Base-by-base conservation (phyloP, 2,888 invertebrate genomes). In the Ennomos quercinarius region DNA sequence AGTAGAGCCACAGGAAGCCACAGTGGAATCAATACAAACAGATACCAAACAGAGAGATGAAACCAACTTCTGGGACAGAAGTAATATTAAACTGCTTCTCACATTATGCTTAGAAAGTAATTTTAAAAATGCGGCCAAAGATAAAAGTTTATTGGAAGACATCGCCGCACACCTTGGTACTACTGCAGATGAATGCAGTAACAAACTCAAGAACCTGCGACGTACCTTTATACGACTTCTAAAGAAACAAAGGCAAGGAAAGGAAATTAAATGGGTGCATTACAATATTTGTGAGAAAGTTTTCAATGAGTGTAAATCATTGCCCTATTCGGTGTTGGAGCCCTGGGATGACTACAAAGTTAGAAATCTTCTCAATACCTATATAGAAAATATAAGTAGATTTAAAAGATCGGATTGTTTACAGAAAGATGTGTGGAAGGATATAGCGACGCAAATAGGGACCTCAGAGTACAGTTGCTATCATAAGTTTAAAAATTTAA, bases 351-450 rank as follows among this genome's bases (percentile, higher is more conserved):
- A 91, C 36, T 67, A 67, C n/a, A 89, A 86, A 71, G 78, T 89
- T 1, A 77, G 81, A 45, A 79, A 70, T 49, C 68, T 92, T n/a
- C 73, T 92, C 0, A 78, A 64, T 42, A 74, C 90, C 1, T 92
- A 92, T 63, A 79, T 91, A 55, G 89, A 90, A 40, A 91, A 91
- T 55, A 71, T 91, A 0, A 74, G 62, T 50, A 84, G 78, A 63
- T 89, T 91, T 49, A 73, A 83, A 41, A 84, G 76, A 58, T 68
- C 83, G 0, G 78, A 84, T 43, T 84, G 77, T 58, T 67, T 85
- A 17, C 88, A 89, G 57, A 91, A 88, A 70, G 90, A 91, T 57
- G 67, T 91, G n/a, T 92, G 92, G 92, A 87, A 76, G 63, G 88
- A 89, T 27, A 91, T 92, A 48, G 90, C 90, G 9, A 45, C 66